Evolutionary conservation across 2,797 vertebrate genomes (phyloP), one percentile per base, ranked within the genome.

Genomic region (Trematomus bernacchii): DNA sequence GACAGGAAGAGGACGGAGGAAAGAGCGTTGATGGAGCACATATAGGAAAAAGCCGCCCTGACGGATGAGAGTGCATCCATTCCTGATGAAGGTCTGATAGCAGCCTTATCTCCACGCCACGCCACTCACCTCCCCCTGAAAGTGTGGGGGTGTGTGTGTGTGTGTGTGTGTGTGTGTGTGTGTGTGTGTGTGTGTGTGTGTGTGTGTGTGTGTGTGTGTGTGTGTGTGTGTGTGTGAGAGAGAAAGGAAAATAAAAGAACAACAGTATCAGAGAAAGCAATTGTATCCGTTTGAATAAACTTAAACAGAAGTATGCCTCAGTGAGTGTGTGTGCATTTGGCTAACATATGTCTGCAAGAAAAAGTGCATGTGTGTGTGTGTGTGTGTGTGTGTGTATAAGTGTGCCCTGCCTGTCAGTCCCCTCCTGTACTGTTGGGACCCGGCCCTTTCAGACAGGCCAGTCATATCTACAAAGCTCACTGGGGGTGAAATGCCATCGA

Each of bases 51-150:
- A 66, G 64, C 76, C 44, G 16, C 76, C n/a, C 42, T 75, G 86
- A 87, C 77, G 73, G 84, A 90, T 73, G 85, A 91, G 86, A 89
- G 88, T 77, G 77, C 77, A 69, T 73, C 66, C 58, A 46, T 88
- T 81, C 74, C 73, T 11, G 86, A 90, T 92, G 76, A 73, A 76
- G 77, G 63, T 74, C 88, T 80, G 91, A 91, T 90, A 90, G 54
- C 55, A 47, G 69, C 68, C 77, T 83, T 91, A 92, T 91, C 90
- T 81, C 70, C 61, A 51, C 71, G 74, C 72, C 76, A 76, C 58
- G 84, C 73, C 86, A 87, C 78, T 92, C 90, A 88, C 74, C 74
- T 86, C 73, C 54, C 61, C 73, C 44, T 50, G 46, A 48, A 52
- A 79, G 75, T 50, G 57, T 63, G 59, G 76, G 64, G 58, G 46